Evolutionary conservation across 2,797 vertebrate species (phyloP).

Genomic region (Sebastes reedi): DNA sequence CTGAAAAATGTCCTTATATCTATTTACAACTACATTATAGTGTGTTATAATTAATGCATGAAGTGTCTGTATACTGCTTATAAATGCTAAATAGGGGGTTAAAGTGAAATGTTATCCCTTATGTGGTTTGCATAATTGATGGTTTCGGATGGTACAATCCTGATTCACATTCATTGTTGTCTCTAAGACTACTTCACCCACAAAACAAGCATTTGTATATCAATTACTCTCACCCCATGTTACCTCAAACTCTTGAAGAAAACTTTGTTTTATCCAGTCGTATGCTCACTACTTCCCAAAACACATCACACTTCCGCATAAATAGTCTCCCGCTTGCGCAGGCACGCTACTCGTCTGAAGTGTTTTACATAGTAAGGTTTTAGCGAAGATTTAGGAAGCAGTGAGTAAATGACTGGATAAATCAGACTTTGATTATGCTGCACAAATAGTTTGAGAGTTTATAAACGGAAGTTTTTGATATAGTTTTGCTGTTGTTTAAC

Average conservation of each 20-base stretch:
- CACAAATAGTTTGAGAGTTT: background rate
- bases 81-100: background rate
- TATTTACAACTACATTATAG: background rate
- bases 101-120: background rate
- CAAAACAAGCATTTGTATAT: background rate
- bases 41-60: background rate
- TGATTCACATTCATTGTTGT: conserved; percentile 15
- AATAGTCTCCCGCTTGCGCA: too few species aligned
- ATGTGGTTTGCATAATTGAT: conserved; percentile 36
- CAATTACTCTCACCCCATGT: background rate
- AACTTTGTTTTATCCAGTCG: background rate
- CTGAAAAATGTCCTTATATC: background rate
- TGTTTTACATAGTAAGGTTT: background rate
- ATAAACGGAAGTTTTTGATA: background rate
- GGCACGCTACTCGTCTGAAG: too few species aligned
- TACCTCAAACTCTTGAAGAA: background rate
- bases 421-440: background rate
- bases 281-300: too few species aligned
- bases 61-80: background rate
- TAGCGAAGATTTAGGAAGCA: background rate
- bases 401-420: background rate
- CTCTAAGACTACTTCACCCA: background rate
- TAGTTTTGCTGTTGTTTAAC: background rate
- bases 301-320: too few species aligned
- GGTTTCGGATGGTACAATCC: conserved; percentile 20